These are phyloP conservation scores for Sericinus montela DNA, from an alignment of 2,888 invertebrate species.

Conservation along the genomic window DNA sequence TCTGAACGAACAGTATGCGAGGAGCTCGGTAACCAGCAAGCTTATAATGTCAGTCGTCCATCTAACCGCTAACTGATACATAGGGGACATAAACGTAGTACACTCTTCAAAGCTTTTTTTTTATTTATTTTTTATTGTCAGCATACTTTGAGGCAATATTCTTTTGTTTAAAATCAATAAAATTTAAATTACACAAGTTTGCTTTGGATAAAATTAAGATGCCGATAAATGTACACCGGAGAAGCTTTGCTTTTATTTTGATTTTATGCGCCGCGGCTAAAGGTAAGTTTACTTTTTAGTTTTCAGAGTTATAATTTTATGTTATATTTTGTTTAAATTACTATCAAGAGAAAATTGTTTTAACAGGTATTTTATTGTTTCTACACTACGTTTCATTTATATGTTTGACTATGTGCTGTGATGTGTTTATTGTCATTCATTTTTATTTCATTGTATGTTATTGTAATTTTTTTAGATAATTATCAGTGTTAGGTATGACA, in stretches of 20 bases:
- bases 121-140: too few relatives aligned
- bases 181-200: not conserved
- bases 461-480: slow-evolving; percentile 15
- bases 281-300: slow-evolving; percentile 11
- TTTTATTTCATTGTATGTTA: slow-evolving; percentile 16
- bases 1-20: slow-evolving; percentile 28
- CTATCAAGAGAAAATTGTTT: too few relatives aligned
- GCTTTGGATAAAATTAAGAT: not conserved
- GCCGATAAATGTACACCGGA: not conserved
- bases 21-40: slow-evolving; percentile 29
- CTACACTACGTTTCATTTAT: too few relatives aligned
- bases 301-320: too few relatives aligned
- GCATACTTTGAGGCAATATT: too few relatives aligned
- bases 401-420: too few relatives aligned
- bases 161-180: not conserved
- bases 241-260: slow-evolving; percentile 4
- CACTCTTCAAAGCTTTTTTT: not conserved
- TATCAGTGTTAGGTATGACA: slow-evolving; percentile 16
- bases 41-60: slow-evolving; percentile 29
- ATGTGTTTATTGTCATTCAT: slow-evolving; percentile 1
- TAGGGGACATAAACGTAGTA: slow-evolving; percentile 4
- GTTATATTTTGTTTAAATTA: not conserved
- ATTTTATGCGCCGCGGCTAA: slow-evolving; percentile 2
- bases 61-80: slow-evolving; percentile 10
- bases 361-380: too few relatives aligned